Evolutionary conservation across 2,113 vertebrate genomes (phyloP), one percentile per base, ranked within the genome.

Genomic region (Calidris pygmaea): DNA sequence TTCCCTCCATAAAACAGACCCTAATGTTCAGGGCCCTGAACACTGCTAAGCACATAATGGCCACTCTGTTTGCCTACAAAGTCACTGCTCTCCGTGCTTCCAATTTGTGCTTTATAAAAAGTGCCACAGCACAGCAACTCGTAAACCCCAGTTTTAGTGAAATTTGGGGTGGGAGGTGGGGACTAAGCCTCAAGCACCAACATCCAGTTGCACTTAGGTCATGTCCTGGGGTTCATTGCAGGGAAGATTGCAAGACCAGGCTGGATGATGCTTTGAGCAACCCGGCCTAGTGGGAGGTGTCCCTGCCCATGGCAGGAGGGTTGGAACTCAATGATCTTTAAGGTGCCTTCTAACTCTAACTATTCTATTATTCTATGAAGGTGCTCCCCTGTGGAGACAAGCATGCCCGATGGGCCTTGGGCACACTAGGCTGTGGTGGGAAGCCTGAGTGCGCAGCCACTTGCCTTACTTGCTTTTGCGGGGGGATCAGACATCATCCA

Each of bases 331-430:
- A 19, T 55, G 29, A 30, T 55, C 29, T 55, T 30, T 55, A 53
- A 10, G 27, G 53, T 55, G 16, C 9, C 29, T 55, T 55, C 53
- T 18, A 55, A 55, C 29, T 30, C 53, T 55, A 18, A 55, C 17
- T 9, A 30, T 55, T 55, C 53, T 55, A 18, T 55, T 16, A 55
- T 55, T 30, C 53, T 10, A 55, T 55, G 53, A 55, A 55, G 34
- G 32, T 27, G 32, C 19, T 56, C 23, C 18, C 17, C 19, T 41
- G 52, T 0, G 1, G 66, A 67, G 53, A 37, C 1, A 1, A 89
- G 32, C 73, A 53, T 39, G 27, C 20, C n/a, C 0, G 0, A 30
- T 0, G 4, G n/a, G 10, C 14, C 12, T 37, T n/a, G 60, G 37
- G 43, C n/a, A 34, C 3, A 2, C 66, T 26, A 20, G 50, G 52